phyloP scores from a whole-genome alignment of 2,888 invertebrate genomes.

The Hypomecis punctinalis region DNA sequence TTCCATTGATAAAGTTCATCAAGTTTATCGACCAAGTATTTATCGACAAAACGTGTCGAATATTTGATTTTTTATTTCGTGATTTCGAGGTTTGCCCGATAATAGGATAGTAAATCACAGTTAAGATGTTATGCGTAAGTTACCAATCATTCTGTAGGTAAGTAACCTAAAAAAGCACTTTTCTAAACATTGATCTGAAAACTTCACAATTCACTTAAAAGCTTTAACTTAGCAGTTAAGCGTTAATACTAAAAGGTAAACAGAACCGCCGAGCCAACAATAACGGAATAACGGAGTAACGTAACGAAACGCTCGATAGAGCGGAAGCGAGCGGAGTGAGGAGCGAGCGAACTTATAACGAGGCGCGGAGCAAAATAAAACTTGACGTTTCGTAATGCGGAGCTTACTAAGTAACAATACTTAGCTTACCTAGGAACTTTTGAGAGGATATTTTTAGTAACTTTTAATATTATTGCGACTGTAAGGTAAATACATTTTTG shows the following conservation, averaged over 20 bases:
- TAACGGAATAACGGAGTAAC: conserved; percentile 34
- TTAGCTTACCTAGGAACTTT: conserved; percentile 14
- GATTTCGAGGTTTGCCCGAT: no score
- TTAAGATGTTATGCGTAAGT: no score
- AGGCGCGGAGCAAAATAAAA: conserved; percentile 43
- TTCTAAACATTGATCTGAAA: neutral
- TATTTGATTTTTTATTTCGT: no score
- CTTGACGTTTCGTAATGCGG: conserved; percentile 31
- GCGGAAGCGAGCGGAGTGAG: conserved; percentile 20
- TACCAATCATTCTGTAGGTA: no score
- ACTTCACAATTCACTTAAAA: conserved; percentile 5
- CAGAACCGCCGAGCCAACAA: conserved; percentile 44
- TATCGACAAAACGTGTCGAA: no score
- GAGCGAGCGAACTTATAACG: conserved; percentile 50
- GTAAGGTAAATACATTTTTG: no score
- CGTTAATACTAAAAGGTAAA: conserved; percentile 42
- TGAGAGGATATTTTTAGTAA: no score
- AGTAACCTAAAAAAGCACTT: no score
- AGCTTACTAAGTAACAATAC: conserved; percentile 9
- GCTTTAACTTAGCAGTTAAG: conserved; percentile 15
- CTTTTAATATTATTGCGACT: no score
- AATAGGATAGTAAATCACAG: no score
- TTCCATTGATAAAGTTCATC: no score
- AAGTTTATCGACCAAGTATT: no score
- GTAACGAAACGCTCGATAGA: conserved; percentile 17